Percentiles rank a stretch among this genome's conserved stretches.
Evolutionary conservation across 2,888 invertebrate genomes (phyloP).

Genomic region (Dorcus parallelipipedus): DNA sequence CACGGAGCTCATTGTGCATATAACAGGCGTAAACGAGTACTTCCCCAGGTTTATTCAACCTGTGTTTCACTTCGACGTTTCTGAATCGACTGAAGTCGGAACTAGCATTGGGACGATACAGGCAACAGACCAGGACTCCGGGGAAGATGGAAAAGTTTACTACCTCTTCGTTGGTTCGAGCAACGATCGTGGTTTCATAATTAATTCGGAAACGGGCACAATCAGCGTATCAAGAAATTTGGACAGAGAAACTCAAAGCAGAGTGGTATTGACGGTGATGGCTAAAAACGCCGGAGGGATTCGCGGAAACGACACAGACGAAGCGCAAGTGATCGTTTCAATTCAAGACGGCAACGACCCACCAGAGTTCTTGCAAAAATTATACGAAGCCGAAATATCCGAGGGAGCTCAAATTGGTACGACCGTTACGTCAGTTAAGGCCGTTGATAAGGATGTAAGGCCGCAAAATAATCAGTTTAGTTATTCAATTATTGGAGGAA

Average conservation of each 20-base stretch:
- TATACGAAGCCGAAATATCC: conserved; percentile 75
- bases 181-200: conserved; percentile 85
- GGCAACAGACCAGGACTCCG: conserved; percentile 86
- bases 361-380: conserved; percentile 79
- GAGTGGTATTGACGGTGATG: conserved; percentile 86
- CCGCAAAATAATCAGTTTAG: conserved; percentile 90
- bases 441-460: conserved; percentile 87
- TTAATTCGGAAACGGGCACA: conserved; percentile 79
- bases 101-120: conserved; percentile 81
- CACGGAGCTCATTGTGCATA: conserved; percentile 68
- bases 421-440: conserved; percentile 73
- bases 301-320: conserved; percentile 91
- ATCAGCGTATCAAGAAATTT: conserved; percentile 78
- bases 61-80: conserved; percentile 88
- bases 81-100: conserved; percentile 85
- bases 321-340: conserved; percentile 88
- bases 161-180: conserved; percentile 92
- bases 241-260: conserved; percentile 84
- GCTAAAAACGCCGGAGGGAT: conserved; percentile 95
- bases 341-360: conserved; percentile 97
- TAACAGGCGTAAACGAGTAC: conserved; percentile 85
- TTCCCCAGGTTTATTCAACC: conserved; percentile 86
- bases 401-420: conserved; percentile 77
- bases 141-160: conserved; percentile 83
- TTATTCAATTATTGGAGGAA: conserved; percentile 84